These are phyloP conservation scores for Psilopsiagon aurifrons DNA, from an alignment of 2,113 vertebrate species.

Conservation along the genomic window DNA sequence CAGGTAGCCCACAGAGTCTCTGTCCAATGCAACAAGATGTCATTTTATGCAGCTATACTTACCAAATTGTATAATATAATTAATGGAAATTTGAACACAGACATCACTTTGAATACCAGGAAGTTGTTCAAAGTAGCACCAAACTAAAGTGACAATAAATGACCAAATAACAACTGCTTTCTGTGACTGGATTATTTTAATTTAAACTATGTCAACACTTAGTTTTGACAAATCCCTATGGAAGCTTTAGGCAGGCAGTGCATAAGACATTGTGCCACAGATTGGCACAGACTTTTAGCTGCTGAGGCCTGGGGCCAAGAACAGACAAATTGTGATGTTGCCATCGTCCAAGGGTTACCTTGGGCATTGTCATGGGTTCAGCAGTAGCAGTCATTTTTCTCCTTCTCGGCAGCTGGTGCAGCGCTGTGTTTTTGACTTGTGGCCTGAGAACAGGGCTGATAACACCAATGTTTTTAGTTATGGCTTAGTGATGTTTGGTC, in stretches of 20 bases:
- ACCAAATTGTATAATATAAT: neutral
- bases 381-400: too few relatives aligned
- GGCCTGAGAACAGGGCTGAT: too few relatives aligned
- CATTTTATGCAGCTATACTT: neutral
- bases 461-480: too few relatives aligned
- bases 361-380: neutral
- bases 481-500: too few relatives aligned
- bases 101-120: neutral
- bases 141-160: neutral
- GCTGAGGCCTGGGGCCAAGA: neutral
- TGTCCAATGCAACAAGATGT: neutral
- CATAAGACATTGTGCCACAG: neutral
- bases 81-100: neutral
- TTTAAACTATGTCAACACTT: neutral
- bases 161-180: neutral
- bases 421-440: too few relatives aligned
- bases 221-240: neutral
- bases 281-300: neutral
- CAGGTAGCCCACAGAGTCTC: neutral
- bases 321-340: neutral
- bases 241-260: neutral
- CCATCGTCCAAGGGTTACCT: neutral
- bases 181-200: neutral
- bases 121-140: neutral
- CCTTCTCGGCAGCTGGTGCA: too few relatives aligned